Evolutionary conservation across 2,888 invertebrate genomes (phyloP).

Genomic region (Helleia helle): DNA sequence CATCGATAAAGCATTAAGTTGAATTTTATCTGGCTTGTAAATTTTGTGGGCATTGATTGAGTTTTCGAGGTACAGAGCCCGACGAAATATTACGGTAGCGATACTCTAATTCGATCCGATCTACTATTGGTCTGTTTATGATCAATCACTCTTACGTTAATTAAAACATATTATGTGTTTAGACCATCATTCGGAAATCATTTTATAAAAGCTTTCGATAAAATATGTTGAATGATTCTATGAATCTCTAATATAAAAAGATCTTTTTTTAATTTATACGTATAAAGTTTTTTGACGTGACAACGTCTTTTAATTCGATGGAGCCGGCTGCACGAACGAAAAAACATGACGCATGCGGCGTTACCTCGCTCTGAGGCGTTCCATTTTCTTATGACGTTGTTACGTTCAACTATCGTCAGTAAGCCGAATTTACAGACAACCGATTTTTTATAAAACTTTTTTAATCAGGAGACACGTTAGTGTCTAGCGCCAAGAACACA

Average conservation of each 20-base stretch:
- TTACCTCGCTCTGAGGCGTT: no score
- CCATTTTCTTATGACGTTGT: no score
- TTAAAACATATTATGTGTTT: constrained; percentile 27
- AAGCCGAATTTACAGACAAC: no score
- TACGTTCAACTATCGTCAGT: no score
- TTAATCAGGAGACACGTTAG: no score
- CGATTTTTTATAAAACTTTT: no score
- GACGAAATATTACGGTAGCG: constrained; percentile 43
- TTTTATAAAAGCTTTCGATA: background rate
- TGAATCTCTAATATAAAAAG: background rate
- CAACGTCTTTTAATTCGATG: no score
- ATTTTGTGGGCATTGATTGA: constrained; percentile 61
- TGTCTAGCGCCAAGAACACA: no score
- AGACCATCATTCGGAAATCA: background rate
- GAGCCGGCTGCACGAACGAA: no score
- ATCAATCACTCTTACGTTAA: constrained; percentile 30
- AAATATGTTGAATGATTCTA: background rate
- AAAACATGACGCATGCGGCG: no score
- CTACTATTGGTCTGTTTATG: constrained; percentile 31
- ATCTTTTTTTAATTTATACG: no score
- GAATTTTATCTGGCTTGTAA: constrained; percentile 67
- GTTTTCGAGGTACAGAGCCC: constrained; percentile 42
- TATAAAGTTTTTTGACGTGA: no score
- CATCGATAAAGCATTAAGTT: constrained; percentile 64
- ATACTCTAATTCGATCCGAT: constrained; percentile 45